phyloP scores from a whole-genome alignment of 1,140 invertebrate species.

The Pseudomyrmex sp. region DNA sequence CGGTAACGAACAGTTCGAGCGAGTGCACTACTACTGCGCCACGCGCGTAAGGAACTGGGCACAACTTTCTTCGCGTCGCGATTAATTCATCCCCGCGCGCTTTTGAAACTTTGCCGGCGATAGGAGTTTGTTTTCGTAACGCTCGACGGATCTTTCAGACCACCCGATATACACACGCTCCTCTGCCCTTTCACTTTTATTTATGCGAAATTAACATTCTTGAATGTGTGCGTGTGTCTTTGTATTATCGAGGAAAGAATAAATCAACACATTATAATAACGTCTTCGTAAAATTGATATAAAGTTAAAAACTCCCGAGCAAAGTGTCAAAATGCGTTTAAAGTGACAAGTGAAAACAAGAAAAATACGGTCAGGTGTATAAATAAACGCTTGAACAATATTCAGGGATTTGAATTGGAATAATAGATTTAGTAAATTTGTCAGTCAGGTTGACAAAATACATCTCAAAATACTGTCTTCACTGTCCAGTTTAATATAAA shows the following conservation, averaged over 20 bases:
- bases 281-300: not conserved
- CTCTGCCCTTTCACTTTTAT: not conserved
- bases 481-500: no score
- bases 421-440: no score
- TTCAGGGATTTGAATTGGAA: no score
- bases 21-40: constrained; percentile 38
- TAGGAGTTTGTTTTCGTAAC: constrained; percentile 51
- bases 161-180: not conserved
- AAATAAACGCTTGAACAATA: no score
- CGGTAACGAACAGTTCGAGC: constrained; percentile 47
- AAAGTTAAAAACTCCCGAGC: no score
- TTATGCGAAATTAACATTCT: constrained; percentile 20
- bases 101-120: constrained; percentile 43
- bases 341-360: no score
- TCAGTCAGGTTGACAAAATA: no score
- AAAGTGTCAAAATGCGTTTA: no score
- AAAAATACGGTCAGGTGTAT: no score
- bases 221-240: no score
- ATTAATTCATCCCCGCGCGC: constrained; percentile 49
- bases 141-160: constrained; percentile 5
- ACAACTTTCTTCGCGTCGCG: constrained; percentile 52
- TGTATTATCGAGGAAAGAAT: not conserved
- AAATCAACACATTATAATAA: not conserved
- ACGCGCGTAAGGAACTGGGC: constrained; percentile 35
- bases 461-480: no score